Base-by-base conservation (phyloP, 2,888 invertebrate species). In the Lasiommata megera region DNA sequence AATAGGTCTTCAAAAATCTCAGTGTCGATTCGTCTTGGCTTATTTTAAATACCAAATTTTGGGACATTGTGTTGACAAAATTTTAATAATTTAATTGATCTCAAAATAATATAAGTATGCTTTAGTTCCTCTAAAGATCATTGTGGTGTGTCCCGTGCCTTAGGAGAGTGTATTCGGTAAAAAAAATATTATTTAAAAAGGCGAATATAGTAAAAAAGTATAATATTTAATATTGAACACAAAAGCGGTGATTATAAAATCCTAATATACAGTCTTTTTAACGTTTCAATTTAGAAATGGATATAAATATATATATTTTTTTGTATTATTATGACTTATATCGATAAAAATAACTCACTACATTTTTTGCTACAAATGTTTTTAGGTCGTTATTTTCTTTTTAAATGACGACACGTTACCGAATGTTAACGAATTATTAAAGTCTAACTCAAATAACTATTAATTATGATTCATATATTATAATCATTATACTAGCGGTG, bases 91-190 rank as follows among this genome's bases (percentile, higher is more conserved):
- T 14, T 71, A 72, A 79, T 81, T 84, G 84, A 84, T 84, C 84
- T 84, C 84, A 84, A 77, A 77, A 75, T 81, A 80, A 77, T 67
- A 65, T 78, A 77, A 82, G 82, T 71, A 68, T 64, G 70, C 70
- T 74, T 79, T 78, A 86, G 87, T 87, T 88, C 87, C 87, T 88
- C 73, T 71, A 64, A 73, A 67, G 75, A 73, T 68, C 71, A 69
- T 73, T 77, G 78, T 72, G 67, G 58, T 68, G 67, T 75, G 77
- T 79, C 78, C 77, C 79, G 62, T 63, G 73, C 74, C 72, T 73
- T 77, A 69, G 16, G 23, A 58, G 71, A 75, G 74, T 76, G 70
- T 72, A 76, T 76, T 77, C 76, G 68, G 56, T 61, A 60, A 57
- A 58, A 41, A 46, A 14, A 23, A 18, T 29, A 29, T 36, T 6